These are phyloP conservation scores for Sisyra terminalis DNA, from an alignment of 2,888 invertebrate species.

Conservation along the genomic window DNA sequence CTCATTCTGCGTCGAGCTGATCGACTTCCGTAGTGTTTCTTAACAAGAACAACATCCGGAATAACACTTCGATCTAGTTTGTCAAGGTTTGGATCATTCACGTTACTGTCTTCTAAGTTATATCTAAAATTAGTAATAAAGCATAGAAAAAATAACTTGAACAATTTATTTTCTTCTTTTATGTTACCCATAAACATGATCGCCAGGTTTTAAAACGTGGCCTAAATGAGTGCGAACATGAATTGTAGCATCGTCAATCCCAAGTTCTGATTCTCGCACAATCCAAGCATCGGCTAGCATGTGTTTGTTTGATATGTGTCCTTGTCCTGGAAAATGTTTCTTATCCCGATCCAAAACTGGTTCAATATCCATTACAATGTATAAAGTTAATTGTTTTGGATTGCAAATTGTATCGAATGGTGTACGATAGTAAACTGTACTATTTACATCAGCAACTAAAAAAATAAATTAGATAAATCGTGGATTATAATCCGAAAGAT, in stretches of 20 bases:
- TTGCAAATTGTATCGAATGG: slow-evolving; percentile 80
- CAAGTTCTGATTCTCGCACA: slow-evolving; percentile 72
- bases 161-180: slow-evolving; percentile 2
- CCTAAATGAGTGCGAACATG: slow-evolving; percentile 91
- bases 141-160: neutral
- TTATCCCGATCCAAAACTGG: slow-evolving; percentile 55
- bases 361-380: slow-evolving; percentile 89
- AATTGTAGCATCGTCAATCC: slow-evolving; percentile 60
- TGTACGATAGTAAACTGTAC: slow-evolving; percentile 67
- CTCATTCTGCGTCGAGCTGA: slow-evolving; percentile 53
- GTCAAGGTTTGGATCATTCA: slow-evolving; percentile 81
- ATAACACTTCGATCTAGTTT: slow-evolving; percentile 48
- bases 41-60: slow-evolving; percentile 89
- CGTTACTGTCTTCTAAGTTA: slow-evolving; percentile 77
- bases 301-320: slow-evolving; percentile 72
- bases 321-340: slow-evolving; percentile 73
- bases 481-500: too few species aligned
- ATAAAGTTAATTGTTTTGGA: slow-evolving; percentile 82
- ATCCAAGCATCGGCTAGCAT: slow-evolving; percentile 88
- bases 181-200: slow-evolving; percentile 74
- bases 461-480: slow-evolving; percentile 10
- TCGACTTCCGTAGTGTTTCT: slow-evolving; percentile 71
- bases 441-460: slow-evolving; percentile 68
- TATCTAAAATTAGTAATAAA: slow-evolving; percentile 38
- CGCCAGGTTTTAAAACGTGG: slow-evolving; percentile 81